Base-by-base conservation (phyloP, 2,888 invertebrate species). In the Acanthosepion pharaonis region DNA sequence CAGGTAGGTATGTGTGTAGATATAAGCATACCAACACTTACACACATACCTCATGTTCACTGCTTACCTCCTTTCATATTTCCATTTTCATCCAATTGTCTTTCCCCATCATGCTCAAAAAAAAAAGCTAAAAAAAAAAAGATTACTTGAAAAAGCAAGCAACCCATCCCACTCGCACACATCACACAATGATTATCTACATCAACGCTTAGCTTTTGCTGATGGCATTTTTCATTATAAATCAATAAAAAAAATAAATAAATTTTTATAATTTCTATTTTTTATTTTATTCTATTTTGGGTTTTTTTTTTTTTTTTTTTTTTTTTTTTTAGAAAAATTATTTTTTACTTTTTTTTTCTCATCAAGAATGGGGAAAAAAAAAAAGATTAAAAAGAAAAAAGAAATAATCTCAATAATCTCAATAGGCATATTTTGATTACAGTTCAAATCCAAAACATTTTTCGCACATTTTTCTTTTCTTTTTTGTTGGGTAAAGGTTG, bases 171-270 rank as follows among this genome's bases (percentile, higher is more conserved):
- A 20, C 2, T n/a, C 15, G 5, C n/a, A 0, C 78, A n/a, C 78
- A 78, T 78, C 78, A n/a, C n/a, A n/a, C 78, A 78, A 78, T n/a
- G n/a, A 78, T 78, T 78, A 78, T n/a, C 78, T 78, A 78, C 78
- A n/a, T 78, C 78, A 78, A 78, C 78, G 78, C 78, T n/a, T n/a
- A 78, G 78, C n/a, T 78, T 78, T 78, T n/a, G 78, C 78, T 78
- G n/a, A 78, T 78, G 78, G n/a, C 78, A 78, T 78, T 78, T 78
- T 78, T n/a, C 78, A 78, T 78, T 78, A 78, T n/a, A 78, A 78
- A 78, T 78, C 78, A n/a, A 78, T 78, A 78, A 78, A 78, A n/a
- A 42, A 78, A 78, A 78, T 11, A 78, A 78, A 33, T 78, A 2
- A 78, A n/a, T 78, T 78, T n/a, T 78, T n/a, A 78, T 78, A 78